Conservation (phyloP, 2,113 vertebrate genomes). For the Chitala chitala region DNA sequence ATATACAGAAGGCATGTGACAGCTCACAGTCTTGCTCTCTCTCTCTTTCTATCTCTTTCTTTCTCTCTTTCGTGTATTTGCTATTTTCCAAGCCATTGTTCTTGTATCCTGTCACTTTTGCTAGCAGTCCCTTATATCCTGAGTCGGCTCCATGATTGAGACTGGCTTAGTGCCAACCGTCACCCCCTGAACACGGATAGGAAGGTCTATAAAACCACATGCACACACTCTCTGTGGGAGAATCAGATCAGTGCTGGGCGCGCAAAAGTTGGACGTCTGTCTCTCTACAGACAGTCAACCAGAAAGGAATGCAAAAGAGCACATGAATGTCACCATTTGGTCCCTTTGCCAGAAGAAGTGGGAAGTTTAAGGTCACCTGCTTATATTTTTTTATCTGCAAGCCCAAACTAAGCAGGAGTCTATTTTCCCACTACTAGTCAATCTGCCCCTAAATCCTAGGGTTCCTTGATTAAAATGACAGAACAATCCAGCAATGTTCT, state of each 20-base stretch:
- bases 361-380: neutral
- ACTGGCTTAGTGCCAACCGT: neutral
- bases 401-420: neutral
- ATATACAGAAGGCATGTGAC: neutral
- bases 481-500: neutral
- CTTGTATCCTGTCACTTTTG: conserved; percentile 15
- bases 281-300: too few relatives aligned
- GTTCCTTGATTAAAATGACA: neutral
- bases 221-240: neutral
- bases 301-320: too few relatives aligned
- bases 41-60: neutral
- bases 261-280: too few relatives aligned
- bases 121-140: neutral
- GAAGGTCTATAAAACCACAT: neutral
- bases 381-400: neutral
- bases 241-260: neutral
- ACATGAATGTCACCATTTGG: too few relatives aligned
- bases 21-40: neutral
- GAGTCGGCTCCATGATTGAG: neutral
- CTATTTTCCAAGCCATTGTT: conserved; percentile 10
- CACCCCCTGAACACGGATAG: neutral
- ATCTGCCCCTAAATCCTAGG: neutral
- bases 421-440: neutral
- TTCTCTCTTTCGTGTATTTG: neutral
- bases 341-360: neutral